Evolutionary conservation across 1,140 invertebrate species (phyloP).

Genomic region (Belonocnema kinseyi): DNA sequence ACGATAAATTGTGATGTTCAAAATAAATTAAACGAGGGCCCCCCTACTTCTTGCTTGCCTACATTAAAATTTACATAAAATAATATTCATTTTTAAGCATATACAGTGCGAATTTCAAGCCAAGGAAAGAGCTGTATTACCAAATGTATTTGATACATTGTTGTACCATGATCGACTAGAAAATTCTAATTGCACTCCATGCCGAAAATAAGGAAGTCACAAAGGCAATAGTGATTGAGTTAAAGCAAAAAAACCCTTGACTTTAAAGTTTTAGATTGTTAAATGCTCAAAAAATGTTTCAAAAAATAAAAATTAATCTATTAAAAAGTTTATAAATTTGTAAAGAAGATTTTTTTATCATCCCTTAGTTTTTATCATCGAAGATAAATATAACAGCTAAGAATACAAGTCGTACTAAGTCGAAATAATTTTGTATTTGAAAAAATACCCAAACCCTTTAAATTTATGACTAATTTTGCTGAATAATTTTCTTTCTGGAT

Average conservation of each 20-base stretch:
- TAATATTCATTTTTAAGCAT: not conserved
- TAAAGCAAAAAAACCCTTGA: not conserved
- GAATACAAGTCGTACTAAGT: too few species aligned
- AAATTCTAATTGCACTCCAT: slow-evolving; percentile 12
- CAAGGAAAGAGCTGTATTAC: slow-evolving; percentile 9
- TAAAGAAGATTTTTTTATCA: too few species aligned
- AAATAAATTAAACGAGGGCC: not conserved
- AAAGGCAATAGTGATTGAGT: not conserved
- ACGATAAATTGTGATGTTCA: not conserved
- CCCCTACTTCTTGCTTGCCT: slow-evolving; percentile 3
- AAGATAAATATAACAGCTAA: too few species aligned
- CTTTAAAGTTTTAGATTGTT: too few species aligned
- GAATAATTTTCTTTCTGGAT: too few species aligned
- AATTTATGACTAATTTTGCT: too few species aligned
- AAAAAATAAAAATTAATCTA: too few species aligned
- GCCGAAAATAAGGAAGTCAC: not conserved
- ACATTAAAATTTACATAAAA: not conserved
- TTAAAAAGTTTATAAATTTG: too few species aligned
- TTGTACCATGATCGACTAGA: not conserved
- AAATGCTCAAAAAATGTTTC: too few species aligned
- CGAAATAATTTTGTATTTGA: too few species aligned
- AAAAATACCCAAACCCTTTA: too few species aligned
- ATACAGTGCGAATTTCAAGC: slow-evolving; percentile 9
- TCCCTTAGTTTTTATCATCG: too few species aligned
- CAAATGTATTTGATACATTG: not conserved